These are phyloP conservation scores for Megalopta genalis DNA, from an alignment of 1,140 invertebrate genomes.

Conservation along the genomic window DNA sequence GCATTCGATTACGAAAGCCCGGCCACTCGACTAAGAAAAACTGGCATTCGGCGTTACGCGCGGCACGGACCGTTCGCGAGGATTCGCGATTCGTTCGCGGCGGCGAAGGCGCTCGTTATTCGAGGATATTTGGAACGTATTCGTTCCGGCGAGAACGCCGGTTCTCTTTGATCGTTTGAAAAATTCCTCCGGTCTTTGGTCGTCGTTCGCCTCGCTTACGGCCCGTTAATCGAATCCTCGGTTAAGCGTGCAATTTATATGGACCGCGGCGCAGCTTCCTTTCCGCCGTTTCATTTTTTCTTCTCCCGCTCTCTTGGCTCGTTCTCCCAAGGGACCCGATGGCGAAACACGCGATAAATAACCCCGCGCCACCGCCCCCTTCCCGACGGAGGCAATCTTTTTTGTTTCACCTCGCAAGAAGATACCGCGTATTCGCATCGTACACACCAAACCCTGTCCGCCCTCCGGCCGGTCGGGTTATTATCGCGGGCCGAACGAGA, in stretches of 20 bases:
- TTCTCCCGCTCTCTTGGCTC: neutral
- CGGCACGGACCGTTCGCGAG: neutral
- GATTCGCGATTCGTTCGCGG: no score
- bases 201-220: slow-evolving; percentile 10
- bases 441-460: neutral
- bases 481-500: slow-evolving; percentile 1
- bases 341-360: slow-evolving; percentile 31
- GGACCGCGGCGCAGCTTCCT: slow-evolving; percentile 6
- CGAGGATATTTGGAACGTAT: no score
- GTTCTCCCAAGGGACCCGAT: neutral
- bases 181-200: slow-evolving; percentile 12
- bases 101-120: no score
- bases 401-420: slow-evolving; percentile 8
- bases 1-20: neutral
- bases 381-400: neutral
- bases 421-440: slow-evolving; percentile 28
- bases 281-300: slow-evolving; percentile 22
- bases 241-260: slow-evolving; percentile 36
- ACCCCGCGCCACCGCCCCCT: neutral
- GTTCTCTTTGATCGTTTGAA: slow-evolving; percentile 13
- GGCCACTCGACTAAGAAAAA: neutral
- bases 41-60: no score
- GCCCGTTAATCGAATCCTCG: slow-evolving; percentile 36
- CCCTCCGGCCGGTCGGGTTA: neutral
- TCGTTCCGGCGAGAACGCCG: no score